phyloP scores from a whole-genome alignment of 1,140 invertebrate genomes.

The Drosophila eugracilis region DNA sequence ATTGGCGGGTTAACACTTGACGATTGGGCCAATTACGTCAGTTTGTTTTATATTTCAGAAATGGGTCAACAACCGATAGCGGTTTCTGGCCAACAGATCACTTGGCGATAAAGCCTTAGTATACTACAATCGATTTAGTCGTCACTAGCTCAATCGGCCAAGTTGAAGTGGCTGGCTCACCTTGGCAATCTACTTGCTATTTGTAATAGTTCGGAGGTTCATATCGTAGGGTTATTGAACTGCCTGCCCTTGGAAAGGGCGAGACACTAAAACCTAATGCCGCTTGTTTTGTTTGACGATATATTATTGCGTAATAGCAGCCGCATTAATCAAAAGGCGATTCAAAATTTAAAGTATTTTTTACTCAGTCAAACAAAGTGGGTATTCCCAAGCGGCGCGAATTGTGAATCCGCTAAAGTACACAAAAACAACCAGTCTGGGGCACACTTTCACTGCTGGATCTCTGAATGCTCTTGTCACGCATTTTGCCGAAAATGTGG shows the following conservation, averaged over 20 bases:
- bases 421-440: conserved; percentile 1
- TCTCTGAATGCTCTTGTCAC: conserved; percentile 28
- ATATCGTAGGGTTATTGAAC: conserved; percentile 22
- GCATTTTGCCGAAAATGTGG: conserved; percentile 25
- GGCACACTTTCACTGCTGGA: conserved; percentile 25
- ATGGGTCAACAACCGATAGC: conserved; percentile 25
- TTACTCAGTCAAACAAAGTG: background rate
- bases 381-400: conserved; percentile 12
- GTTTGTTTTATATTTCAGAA: background rate
- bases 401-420: conserved; percentile 2
- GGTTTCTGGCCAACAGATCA: conserved; percentile 5
- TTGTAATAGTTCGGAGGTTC: conserved; percentile 24
- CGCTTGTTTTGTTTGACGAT: background rate
- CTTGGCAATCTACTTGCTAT: conserved; percentile 9
- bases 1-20: conserved; percentile 1
- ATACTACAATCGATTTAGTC: conserved; percentile 9
- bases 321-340: conserved; percentile 26
- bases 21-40: conserved; percentile 6
- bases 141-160: background rate
- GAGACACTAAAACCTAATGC: background rate
- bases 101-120: conserved; percentile 5
- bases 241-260: conserved; percentile 25
- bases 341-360: background rate
- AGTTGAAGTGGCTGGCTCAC: conserved; percentile 28
- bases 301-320: conserved; percentile 19